These are phyloP conservation scores for Halyomorpha halys DNA, from an alignment of 1,140 invertebrate genomes.

Conservation along the genomic window DNA sequence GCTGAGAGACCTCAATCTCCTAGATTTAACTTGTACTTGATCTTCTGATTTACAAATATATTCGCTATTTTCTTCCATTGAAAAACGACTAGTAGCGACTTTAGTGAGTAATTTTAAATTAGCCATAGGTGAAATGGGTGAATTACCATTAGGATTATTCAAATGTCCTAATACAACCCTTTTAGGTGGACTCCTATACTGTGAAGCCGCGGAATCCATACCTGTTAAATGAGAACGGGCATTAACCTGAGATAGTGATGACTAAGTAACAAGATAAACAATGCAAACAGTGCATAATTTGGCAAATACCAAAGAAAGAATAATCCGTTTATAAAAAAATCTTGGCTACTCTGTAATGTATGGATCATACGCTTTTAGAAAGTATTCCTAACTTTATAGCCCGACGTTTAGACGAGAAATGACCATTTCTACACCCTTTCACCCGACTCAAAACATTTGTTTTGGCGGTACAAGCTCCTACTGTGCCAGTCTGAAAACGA, in stretches of 20 bases:
- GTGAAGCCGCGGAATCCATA: constrained; percentile 5
- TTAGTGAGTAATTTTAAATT: constrained; percentile 47
- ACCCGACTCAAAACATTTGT: neutral
- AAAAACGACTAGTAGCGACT: constrained; percentile 36
- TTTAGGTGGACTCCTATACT: constrained; percentile 18
- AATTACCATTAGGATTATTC: constrained; percentile 21
- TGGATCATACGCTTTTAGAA: no score
- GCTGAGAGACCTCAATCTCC: constrained; percentile 47
- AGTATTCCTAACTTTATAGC: no score
- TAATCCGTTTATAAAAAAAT: no score
- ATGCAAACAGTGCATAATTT: constrained; percentile 15
- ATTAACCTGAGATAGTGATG: constrained; percentile 15
- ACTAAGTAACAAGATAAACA: constrained; percentile 16
- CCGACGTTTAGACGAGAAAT: no score
- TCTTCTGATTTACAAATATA: neutral
- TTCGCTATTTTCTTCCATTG: constrained; percentile 4
- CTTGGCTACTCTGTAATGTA: no score
- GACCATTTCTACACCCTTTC: neutral
- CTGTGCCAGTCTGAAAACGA: constrained; percentile 1
- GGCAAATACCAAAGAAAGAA: no score
- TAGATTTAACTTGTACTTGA: constrained; percentile 11
- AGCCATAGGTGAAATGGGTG: constrained; percentile 45
- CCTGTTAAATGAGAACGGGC: constrained; percentile 16
- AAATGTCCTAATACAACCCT: constrained; percentile 18
- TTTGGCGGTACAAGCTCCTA: constrained; percentile 11